These are phyloP conservation scores for Zaprionus vittiger DNA, from an alignment of 1,140 invertebrate genomes.

Conservation along the genomic window DNA sequence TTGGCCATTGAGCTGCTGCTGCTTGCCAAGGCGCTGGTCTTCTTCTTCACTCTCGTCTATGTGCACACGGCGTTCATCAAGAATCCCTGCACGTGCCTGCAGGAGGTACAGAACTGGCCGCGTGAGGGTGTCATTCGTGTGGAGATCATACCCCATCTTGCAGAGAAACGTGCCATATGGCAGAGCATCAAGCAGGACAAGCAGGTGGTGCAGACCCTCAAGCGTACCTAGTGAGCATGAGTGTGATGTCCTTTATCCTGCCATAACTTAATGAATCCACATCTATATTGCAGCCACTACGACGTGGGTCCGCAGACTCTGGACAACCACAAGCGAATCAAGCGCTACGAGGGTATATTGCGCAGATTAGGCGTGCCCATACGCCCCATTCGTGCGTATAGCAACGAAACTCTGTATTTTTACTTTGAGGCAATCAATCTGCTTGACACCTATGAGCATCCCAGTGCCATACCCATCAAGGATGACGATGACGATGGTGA, in stretches of 20 bases:
- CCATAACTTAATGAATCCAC: not conserved
- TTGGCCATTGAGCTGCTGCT: constrained; percentile 96
- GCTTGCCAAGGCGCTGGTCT: constrained; percentile 94
- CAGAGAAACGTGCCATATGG: constrained; percentile 92
- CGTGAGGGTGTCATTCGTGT: constrained; percentile 96
- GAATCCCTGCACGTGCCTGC: constrained; percentile 96
- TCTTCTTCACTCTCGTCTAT: constrained; percentile 96
- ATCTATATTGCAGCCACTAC: constrained; percentile 51
- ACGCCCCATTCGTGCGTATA: constrained; percentile 57
- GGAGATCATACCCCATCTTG: constrained; percentile 95
- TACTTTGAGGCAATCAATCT: constrained; percentile 76
- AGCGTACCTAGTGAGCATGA: constrained; percentile 67
- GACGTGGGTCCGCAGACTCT: constrained; percentile 73
- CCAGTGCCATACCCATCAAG: constrained; percentile 66
- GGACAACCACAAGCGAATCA: constrained; percentile 62
- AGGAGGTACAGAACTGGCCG: constrained; percentile 96
- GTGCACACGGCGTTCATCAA: constrained; percentile 97
- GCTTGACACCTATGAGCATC: constrained; percentile 60
- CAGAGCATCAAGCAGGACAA: constrained; percentile 86
- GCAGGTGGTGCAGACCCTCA: constrained; percentile 56
- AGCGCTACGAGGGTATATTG: constrained; percentile 64
- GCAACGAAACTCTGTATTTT: constrained; percentile 74
- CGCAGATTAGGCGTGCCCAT: constrained; percentile 54
- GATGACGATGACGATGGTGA: constrained; percentile 63
- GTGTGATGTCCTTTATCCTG: not conserved